These are phyloP conservation scores for Diorhabda sublineata DNA, from an alignment of 1,140 invertebrate species.

Conservation along the genomic window DNA sequence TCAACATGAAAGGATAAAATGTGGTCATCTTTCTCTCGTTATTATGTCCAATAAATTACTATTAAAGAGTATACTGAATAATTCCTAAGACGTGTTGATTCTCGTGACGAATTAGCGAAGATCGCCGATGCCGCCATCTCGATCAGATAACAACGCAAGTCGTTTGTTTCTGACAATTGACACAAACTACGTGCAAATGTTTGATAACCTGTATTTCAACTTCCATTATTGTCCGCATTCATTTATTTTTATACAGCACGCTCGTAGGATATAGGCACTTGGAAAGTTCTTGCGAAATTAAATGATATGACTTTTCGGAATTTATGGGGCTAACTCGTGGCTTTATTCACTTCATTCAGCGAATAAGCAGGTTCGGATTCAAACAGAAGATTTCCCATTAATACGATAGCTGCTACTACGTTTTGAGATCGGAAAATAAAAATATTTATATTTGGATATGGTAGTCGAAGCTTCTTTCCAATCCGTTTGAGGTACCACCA, in stretches of 20 bases:
- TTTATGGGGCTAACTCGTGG: slow-evolving; percentile 18
- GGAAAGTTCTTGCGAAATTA: slow-evolving; percentile 26
- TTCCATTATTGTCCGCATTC: slow-evolving; percentile 37
- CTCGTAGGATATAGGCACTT: slow-evolving; percentile 27
- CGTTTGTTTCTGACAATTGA: slow-evolving; percentile 41
- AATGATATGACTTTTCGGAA: slow-evolving; percentile 27
- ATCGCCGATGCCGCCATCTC: slow-evolving; percentile 31
- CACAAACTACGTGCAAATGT: slow-evolving; percentile 42
- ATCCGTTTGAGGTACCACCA: too few species aligned
- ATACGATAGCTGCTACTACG: too few species aligned
- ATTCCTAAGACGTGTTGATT: slow-evolving; percentile 8
- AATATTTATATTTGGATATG: too few species aligned
- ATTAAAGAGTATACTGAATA: slow-evolving; percentile 21
- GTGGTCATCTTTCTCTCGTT: not conserved
- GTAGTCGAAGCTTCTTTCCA: too few species aligned
- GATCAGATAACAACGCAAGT: slow-evolving; percentile 36
- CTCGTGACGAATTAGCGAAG: slow-evolving; percentile 30
- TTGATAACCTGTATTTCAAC: slow-evolving; percentile 41
- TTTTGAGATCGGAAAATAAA: too few species aligned
- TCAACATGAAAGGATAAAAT: not conserved
- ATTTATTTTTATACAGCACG: slow-evolving; percentile 39
- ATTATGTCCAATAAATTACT: slow-evolving; percentile 18
- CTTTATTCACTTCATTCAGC: slow-evolving; percentile 11
- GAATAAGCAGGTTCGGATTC: not conserved
- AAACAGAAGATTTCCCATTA: not conserved